Percentiles rank a stretch among this genome's conserved stretches.
Evolutionary conservation across 2,888 invertebrate genomes (phyloP).

Genomic region (Hoplodrina ambigua): DNA sequence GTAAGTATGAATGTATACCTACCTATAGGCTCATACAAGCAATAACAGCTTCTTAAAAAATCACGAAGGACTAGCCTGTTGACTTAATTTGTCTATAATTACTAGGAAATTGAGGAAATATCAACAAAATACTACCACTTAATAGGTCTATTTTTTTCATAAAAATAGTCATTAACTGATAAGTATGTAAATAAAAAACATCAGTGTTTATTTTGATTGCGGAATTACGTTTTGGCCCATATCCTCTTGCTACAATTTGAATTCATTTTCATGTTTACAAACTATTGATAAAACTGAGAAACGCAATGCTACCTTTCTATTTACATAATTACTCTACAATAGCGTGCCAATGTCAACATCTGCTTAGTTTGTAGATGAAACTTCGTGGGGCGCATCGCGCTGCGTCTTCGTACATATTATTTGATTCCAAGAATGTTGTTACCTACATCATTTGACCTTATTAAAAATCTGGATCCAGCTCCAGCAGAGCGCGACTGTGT

Average conservation of each 20-base stretch:
- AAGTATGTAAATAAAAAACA: constrained; percentile 48
- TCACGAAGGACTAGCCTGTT: not conserved
- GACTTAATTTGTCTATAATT: constrained; percentile 4
- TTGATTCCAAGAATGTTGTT: constrained; percentile 46
- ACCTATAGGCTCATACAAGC: not conserved
- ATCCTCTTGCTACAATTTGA: constrained; percentile 13
- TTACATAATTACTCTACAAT: constrained; percentile 9
- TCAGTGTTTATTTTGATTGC: constrained; percentile 34
- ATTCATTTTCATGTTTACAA: constrained; percentile 33
- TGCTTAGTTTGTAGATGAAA: constrained; percentile 15
- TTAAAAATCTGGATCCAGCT: constrained; percentile 74
- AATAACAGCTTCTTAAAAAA: constrained; percentile 1
- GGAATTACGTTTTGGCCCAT: constrained; percentile 9
- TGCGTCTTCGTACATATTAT: constrained; percentile 31
- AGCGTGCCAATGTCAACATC: constrained; percentile 31
- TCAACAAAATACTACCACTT: constrained; percentile 23
- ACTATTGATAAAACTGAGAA: constrained; percentile 34
- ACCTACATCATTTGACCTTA: constrained; percentile 59
- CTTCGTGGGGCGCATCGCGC: not conserved
- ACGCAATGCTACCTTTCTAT: constrained; percentile 16
- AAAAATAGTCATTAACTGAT: constrained; percentile 19
- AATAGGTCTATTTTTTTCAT: constrained; percentile 17
- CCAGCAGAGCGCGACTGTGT: constrained; percentile 83
- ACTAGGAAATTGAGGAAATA: constrained; percentile 37
- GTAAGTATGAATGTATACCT: not conserved